Evolutionary conservation across 2,113 vertebrate genomes (phyloP), one percentile per base, ranked within the genome.

Genomic region (Macquaria australasica): DNA sequence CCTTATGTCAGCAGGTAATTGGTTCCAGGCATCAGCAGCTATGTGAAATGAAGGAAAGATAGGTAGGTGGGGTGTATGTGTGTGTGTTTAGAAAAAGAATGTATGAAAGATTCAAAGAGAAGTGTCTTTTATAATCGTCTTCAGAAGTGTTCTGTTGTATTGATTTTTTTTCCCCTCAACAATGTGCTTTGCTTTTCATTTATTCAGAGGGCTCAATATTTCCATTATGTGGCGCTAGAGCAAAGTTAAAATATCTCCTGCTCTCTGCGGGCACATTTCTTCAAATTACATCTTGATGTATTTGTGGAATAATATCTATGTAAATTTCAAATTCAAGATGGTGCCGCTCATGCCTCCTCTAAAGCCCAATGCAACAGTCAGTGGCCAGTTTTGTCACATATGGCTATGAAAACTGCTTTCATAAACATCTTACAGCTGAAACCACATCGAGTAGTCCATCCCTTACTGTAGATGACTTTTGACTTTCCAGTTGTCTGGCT

Each of bases 1-100:
- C 89, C 92, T 95, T 94, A 92, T 94, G 94, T 94, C 89, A 89
- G 93, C 90, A 94, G 91, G 93, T 95, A 95, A 96, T 95, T 94
- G 93, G 90, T 95, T 95, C 92, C 95, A 95, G 94, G 88, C 93
- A 91, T 89, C 83, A 87, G 83, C 87, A 91, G 86, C 89, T 77
- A 88, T 88, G 84, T 82, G 88, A 91, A 93, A 91, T 88, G 77
- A 87, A 74, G 79, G 73, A 87, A 85, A 81, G 85, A 91, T 91
- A 74, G 77, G 76, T 82, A 83, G 80, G 37, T 83, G 68, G 68
- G 53, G 66, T 77, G 81, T 79, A 58, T 81, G 55, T 85, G 55
- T 85, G 77, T 90, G 81, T 45, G 70, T 89, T 82, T 41, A 66
- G 58, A 45, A 89, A 79, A 87, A 82, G 58, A 77, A 81, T 69